These are phyloP conservation scores for Drosophila mulleri DNA, from an alignment of 2,888 invertebrate genomes.

Conservation along the genomic window DNA sequence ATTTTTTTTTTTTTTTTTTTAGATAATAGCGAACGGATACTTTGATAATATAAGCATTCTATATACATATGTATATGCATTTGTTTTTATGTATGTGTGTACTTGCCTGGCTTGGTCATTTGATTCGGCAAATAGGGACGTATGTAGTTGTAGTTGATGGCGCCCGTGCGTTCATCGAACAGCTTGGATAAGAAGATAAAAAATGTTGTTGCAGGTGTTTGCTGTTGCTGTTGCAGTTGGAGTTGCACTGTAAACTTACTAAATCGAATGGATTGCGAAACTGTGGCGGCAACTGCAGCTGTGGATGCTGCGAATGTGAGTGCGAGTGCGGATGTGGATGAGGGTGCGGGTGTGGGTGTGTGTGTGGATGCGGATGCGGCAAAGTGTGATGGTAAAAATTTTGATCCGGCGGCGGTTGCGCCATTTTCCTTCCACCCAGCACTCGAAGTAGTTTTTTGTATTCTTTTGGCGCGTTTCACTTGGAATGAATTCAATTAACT, in stretches of 20 bases:
- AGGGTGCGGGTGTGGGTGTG: conserved; percentile 55
- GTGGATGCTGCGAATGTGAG: conserved; percentile 64
- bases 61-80: neutral
- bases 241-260: conserved; percentile 57
- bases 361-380: conserved; percentile 60
- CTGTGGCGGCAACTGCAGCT: conserved; percentile 75
- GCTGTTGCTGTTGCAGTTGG: conserved; percentile 7
- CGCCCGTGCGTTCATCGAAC: conserved; percentile 74
- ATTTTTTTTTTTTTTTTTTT: too few relatives aligned
- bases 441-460: conserved; percentile 15
- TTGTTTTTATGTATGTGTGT: neutral
- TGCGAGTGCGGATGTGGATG: conserved; percentile 51
- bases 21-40: too few relatives aligned
- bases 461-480: conserved; percentile 38
- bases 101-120: conserved; percentile 69
- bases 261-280: conserved; percentile 78
- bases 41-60: neutral
- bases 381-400: conserved; percentile 72
- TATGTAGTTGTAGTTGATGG: conserved; percentile 75
- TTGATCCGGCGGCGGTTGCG: conserved; percentile 78
- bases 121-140: conserved; percentile 74
- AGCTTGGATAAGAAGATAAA: conserved; percentile 49
- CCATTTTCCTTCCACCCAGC: conserved; percentile 75
- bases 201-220: conserved; percentile 4
- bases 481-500: conserved; percentile 11